phyloP scores from a whole-genome alignment of 2,888 invertebrate species.

The Mamestra brassicae region DNA sequence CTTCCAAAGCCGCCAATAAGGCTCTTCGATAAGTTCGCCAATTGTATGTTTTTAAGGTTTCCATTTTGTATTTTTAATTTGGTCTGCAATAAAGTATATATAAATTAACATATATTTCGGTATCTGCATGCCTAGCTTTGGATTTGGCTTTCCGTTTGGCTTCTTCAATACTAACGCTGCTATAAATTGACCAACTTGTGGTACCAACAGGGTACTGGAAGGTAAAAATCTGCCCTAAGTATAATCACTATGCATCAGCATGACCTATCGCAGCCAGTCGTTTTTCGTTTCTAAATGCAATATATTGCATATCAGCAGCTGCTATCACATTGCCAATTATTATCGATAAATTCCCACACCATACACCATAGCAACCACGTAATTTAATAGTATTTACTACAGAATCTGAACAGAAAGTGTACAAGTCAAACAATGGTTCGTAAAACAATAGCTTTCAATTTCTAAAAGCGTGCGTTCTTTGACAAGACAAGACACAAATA shows the following conservation, averaged over 20 bases:
- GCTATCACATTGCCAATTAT: constrained; percentile 25
- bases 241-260: not conserved
- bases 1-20: too few relatives aligned
- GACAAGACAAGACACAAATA: constrained; percentile 59
- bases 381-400: constrained; percentile 47
- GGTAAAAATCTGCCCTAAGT: not conserved
- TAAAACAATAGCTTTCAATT: constrained; percentile 69
- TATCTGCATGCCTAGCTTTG: not conserved
- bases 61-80: too few relatives aligned
- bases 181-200: not conserved
- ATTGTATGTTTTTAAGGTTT: too few relatives aligned
- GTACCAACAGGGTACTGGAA: not conserved
- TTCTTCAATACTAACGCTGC: too few relatives aligned
- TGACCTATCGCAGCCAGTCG: not conserved
- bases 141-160: not conserved
- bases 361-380: constrained; percentile 29
- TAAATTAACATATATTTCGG: too few relatives aligned
- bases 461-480: constrained; percentile 58
- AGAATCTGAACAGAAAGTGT: constrained; percentile 63
- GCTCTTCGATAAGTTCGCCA: too few relatives aligned
- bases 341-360: constrained; percentile 46
- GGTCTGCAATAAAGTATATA: too few relatives aligned
- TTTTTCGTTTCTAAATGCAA: not conserved
- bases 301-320: not conserved
- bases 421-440: constrained; percentile 57